Evolutionary conservation across 2,797 vertebrate species (phyloP).

Genomic region (Hapalemur alaotrensis): DNA sequence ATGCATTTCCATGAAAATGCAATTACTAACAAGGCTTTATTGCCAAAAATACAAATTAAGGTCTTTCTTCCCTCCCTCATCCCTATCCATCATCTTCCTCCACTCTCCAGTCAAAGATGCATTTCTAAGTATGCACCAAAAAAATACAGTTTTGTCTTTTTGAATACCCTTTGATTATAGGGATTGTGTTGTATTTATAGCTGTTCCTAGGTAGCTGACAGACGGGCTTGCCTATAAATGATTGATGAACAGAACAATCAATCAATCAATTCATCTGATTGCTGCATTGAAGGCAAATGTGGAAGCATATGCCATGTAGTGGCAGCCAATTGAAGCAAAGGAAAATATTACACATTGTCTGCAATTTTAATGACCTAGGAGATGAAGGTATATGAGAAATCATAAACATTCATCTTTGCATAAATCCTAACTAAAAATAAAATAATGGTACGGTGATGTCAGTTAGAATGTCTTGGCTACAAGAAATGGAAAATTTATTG

Average conservation of each 20-base stretch:
- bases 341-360: slow-evolving; percentile 11
- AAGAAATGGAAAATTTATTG: slow-evolving; percentile 36
- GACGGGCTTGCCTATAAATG: not conserved
- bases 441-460: not conserved
- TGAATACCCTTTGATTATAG: not conserved
- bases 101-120: not conserved
- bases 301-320: not conserved
- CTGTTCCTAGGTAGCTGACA: slow-evolving; percentile 5
- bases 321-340: not conserved
- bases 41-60: slow-evolving; percentile 20
- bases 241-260: slow-evolving; percentile 35
- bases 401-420: not conserved
- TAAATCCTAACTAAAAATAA: slow-evolving; percentile 43
- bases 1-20: not conserved
- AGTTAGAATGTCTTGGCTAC: not conserved
- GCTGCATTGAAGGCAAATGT: not conserved
- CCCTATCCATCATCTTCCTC: not conserved
- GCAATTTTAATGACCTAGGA: slow-evolving; percentile 6
- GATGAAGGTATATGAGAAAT: not conserved
- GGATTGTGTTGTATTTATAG: slow-evolving; percentile 10
- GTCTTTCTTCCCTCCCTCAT: not conserved
- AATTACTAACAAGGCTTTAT: not conserved
- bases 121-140: not conserved
- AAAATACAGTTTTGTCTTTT: not conserved
- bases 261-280: slow-evolving; percentile 36